Conservation (phyloP, 2,888 invertebrate species). For the Scaptomyza parva region DNA sequence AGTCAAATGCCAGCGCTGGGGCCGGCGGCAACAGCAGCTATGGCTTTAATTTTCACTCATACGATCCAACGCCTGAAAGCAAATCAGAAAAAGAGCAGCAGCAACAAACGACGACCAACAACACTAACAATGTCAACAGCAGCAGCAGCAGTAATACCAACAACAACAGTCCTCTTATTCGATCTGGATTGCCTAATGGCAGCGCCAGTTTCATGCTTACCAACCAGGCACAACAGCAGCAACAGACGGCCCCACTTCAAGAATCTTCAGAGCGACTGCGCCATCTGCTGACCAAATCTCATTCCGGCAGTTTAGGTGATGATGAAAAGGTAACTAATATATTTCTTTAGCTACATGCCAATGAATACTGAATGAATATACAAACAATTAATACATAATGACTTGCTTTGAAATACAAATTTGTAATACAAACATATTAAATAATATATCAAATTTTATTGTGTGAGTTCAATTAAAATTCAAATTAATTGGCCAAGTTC, state of each 20-base stretch:
- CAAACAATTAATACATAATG: too few relatives aligned
- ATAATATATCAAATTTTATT: too few relatives aligned
- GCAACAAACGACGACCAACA: constrained; percentile 53
- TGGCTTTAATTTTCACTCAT: constrained; percentile 77
- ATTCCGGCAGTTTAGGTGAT: constrained; percentile 67
- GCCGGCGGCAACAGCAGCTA: constrained; percentile 66
- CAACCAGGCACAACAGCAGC: constrained; percentile 64
- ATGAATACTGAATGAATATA: too few relatives aligned
- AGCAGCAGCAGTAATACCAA: constrained; percentile 60
- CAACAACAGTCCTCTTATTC: constrained; percentile 51
- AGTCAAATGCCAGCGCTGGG: constrained; percentile 83
- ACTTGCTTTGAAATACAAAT: too few relatives aligned
- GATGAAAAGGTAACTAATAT: constrained; percentile 76
- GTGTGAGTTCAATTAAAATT: too few relatives aligned
- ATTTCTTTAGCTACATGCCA: not conserved
- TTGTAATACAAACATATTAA: too few relatives aligned
- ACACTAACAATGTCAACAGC: constrained; percentile 55
- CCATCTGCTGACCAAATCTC: constrained; percentile 85
- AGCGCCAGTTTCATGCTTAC: constrained; percentile 71
- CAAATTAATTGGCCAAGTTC: too few relatives aligned
- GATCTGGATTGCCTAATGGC: constrained; percentile 71
- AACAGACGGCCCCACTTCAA: constrained; percentile 60
- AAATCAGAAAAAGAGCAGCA: constrained; percentile 77
- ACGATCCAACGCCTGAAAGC: constrained; percentile 70
- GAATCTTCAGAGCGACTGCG: constrained; percentile 86